A percentile compares a stretch with the other conserved stretches of the same genome.
Conservation (phyloP, 1,140 invertebrate species). For the Vanessa tameamea region DNA sequence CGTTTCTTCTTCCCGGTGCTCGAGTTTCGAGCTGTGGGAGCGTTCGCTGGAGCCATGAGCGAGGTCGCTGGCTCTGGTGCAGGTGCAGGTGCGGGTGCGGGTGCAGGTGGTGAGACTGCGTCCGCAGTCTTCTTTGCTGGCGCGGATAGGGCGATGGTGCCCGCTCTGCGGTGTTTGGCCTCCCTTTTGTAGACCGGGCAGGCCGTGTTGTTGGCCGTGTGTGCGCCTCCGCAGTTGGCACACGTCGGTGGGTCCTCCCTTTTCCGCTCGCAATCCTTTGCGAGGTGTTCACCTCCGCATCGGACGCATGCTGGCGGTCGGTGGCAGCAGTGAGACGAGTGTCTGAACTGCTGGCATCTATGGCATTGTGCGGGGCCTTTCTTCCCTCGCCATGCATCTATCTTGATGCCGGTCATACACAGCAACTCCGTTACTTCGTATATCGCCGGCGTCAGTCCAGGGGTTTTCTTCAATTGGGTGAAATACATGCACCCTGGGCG, state of each 20-base stretch:
- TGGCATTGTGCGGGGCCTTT: slow-evolving; percentile 20
- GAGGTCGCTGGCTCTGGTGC: no score
- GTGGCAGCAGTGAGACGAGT: slow-evolving; percentile 7
- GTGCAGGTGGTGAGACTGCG: no score
- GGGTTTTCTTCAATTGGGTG: not conserved
- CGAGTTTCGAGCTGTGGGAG: no score
- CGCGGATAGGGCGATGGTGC: not conserved
- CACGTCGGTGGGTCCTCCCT: slow-evolving; percentile 10
- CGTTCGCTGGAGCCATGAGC: no score
- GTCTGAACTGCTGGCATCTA: slow-evolving; percentile 19
- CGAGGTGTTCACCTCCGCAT: not conserved
- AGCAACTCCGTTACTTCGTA: not conserved
- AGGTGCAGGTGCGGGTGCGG: no score
- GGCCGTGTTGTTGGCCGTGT: not conserved
- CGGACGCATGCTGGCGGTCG: not conserved
- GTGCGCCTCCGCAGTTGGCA: slow-evolving; percentile 12
- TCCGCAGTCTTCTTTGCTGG: not conserved
- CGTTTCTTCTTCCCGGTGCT: no score
- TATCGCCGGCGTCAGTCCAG: not conserved
- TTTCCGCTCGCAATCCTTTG: not conserved
- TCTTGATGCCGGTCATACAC: not conserved
- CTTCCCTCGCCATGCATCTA: slow-evolving; percentile 13
- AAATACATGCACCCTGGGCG: no score
- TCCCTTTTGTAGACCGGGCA: slow-evolving; percentile 11
- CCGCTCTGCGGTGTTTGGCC: not conserved